Evolutionary conservation across 2,888 invertebrate species (phyloP), one percentile per base, ranked within the genome.

Genomic region (Drosophila mettleri): DNA sequence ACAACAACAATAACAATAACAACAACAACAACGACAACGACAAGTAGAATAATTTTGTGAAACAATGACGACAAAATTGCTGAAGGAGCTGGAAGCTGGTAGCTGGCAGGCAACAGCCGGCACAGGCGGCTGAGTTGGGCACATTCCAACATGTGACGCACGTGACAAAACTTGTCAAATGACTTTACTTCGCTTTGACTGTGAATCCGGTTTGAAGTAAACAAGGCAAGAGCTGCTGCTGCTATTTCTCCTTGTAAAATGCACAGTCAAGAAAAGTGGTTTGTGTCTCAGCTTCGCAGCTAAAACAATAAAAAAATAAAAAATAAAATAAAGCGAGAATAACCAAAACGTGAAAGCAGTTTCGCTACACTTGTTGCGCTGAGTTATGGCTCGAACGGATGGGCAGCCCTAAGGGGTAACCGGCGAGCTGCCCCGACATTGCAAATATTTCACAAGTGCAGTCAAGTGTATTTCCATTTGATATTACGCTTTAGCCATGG

Each of bases 91-190:
- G 8, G n/a, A n/a, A n/a, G 27, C 43, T 16, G 39, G 34, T 39
- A 18, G 34, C 16, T 8, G 14, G 20, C 39, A 31, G 49, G 8
- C 38, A 3, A 34, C 14, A 24, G 43, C n/a, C 24, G 27, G 45
- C n/a, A 24, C 9, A 33, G 49, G 12, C 36, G 18, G 16, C 52
- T 18, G 52, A 53, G 58, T 33, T 54, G 54, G 33, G 54, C 33
- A 43, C 78, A 84, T 84, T 79, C 86, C 86, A 86, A 72, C 85
- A 86, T 85, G 85, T 85, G 86, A 80, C 82, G 85, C 87, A 87
- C 85, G 85, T 86, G 85, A 86, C 85, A 85, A 86, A 86, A 86
- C 87, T 86, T 86, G 85, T 87, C 87, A 86, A 86, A 86, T 84
- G 82, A 80, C 80, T 85, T 84, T 75, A 70, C 86, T 85, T 80